These are phyloP conservation scores for Orthonevra nobilis DNA, from an alignment of 2,888 invertebrate species.

Conservation along the genomic window DNA sequence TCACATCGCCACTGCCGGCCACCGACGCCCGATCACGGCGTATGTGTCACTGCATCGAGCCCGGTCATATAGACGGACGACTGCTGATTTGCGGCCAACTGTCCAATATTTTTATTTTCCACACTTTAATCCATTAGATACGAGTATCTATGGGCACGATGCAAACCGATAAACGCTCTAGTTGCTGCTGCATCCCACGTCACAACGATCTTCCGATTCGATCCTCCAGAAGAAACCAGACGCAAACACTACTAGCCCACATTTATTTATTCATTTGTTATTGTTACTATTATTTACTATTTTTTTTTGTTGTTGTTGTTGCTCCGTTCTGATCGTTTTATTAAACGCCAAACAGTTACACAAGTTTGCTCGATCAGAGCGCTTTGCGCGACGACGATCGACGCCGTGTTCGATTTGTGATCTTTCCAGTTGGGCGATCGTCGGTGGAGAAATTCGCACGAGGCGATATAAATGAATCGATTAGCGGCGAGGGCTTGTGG, in stretches of 20 bases:
- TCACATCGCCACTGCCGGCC: too few relatives aligned
- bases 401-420: slow-evolving; percentile 42
- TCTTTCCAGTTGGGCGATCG: too few relatives aligned
- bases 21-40: slow-evolving; percentile 27
- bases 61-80: slow-evolving; percentile 42
- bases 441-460: slow-evolving; percentile 31
- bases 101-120: slow-evolving; percentile 41
- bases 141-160: too few relatives aligned
- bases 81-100: slow-evolving; percentile 55
- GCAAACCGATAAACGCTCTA: too few relatives aligned
- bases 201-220: too few relatives aligned
- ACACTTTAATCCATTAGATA: slow-evolving; percentile 47
- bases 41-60: slow-evolving; percentile 25
- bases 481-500: slow-evolving; percentile 60
- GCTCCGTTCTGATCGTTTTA: not conserved
- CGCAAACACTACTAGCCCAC: slow-evolving; percentile 32
- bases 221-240: not conserved
- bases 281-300: slow-evolving; percentile 36
- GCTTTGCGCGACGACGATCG: not conserved
- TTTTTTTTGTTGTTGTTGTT: slow-evolving; percentile 1
- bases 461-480: slow-evolving; percentile 64
- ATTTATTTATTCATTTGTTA: slow-evolving; percentile 41
- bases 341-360: slow-evolving; percentile 31
- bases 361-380: slow-evolving; percentile 14
- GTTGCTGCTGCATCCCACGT: too few relatives aligned